These are phyloP conservation scores for Lycodopsis pacificus DNA, from an alignment of 2,797 vertebrate genomes.

Conservation along the genomic window DNA sequence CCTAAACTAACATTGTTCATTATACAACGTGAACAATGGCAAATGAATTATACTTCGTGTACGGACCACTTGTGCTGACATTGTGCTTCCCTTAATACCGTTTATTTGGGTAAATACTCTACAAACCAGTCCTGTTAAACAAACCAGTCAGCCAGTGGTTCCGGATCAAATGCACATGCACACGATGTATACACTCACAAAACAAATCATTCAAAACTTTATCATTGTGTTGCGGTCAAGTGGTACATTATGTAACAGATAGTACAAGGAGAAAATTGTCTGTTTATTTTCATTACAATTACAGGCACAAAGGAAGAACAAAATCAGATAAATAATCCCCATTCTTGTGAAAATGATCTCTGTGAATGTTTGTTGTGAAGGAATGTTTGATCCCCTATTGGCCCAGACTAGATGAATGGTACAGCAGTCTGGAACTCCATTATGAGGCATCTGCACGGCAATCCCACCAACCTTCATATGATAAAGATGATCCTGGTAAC, in stretches of 20 bases:
- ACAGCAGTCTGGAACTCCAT: slow-evolving; percentile 43
- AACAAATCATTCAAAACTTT: background rate
- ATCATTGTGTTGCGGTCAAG: no score
- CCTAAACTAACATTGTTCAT: no score
- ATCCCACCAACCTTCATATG: slow-evolving; percentile 61
- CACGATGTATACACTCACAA: background rate
- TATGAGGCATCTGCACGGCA: slow-evolving; percentile 56
- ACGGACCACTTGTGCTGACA: no score
- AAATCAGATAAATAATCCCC: slow-evolving; percentile 45
- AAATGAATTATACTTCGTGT: no score
- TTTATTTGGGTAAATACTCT: no score
- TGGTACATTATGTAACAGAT: background rate
- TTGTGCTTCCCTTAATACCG: no score
- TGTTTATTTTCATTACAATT: slow-evolving; percentile 29
- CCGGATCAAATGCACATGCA: no score
- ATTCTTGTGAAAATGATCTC: slow-evolving; percentile 27
- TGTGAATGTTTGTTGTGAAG: slow-evolving; percentile 32
- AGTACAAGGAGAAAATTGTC: background rate
- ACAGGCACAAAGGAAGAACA: slow-evolving; percentile 23
- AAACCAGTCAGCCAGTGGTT: no score
- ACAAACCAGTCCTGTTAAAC: no score
- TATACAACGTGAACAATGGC: no score
- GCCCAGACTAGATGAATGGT: slow-evolving; percentile 42
- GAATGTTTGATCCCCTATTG: slow-evolving; percentile 27
- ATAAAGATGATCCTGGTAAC: slow-evolving; percentile 56